Evolutionary conservation across 2,113 vertebrate species (phyloP).

Genomic region (Pseudorhombus dupliciocellatus): DNA sequence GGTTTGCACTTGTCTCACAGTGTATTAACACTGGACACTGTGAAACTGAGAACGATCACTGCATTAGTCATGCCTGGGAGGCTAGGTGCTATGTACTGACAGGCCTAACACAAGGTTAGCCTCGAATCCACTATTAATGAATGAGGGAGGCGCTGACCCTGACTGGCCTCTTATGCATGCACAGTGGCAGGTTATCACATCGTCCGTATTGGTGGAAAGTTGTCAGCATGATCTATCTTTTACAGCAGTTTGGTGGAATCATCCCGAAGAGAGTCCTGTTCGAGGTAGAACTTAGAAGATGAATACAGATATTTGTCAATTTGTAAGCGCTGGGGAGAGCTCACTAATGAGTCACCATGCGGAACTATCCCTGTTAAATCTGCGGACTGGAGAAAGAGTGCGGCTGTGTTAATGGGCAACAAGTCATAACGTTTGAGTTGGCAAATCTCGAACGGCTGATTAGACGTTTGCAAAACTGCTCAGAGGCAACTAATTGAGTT

Average conservation of each 20-base stretch:
- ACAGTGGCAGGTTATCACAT: slow-evolving; percentile 27
- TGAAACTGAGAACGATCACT: slow-evolving; percentile 16
- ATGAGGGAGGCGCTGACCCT: slow-evolving; percentile 25
- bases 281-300: neutral
- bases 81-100: slow-evolving; percentile 16
- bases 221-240: slow-evolving; percentile 18
- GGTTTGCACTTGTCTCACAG: slow-evolving; percentile 18
- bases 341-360: neutral
- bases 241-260: slow-evolving; percentile 13
- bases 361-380: neutral
- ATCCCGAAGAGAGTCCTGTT: neutral
- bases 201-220: slow-evolving; percentile 6
- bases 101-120: slow-evolving; percentile 33
- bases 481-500: too few relatives aligned
- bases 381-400: neutral
- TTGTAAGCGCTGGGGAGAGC: too few relatives aligned
- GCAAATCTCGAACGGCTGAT: neutral
- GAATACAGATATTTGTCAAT: neutral
- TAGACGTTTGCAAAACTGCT: neutral
- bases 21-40: neutral
- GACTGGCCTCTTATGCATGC: slow-evolving; percentile 5
- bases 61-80: slow-evolving; percentile 39
- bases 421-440: neutral
- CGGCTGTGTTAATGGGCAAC: neutral
- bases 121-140: slow-evolving; percentile 38